These are phyloP conservation scores for Thera obeliscata DNA, from an alignment of 2,888 invertebrate genomes.

Conservation along the genomic window DNA sequence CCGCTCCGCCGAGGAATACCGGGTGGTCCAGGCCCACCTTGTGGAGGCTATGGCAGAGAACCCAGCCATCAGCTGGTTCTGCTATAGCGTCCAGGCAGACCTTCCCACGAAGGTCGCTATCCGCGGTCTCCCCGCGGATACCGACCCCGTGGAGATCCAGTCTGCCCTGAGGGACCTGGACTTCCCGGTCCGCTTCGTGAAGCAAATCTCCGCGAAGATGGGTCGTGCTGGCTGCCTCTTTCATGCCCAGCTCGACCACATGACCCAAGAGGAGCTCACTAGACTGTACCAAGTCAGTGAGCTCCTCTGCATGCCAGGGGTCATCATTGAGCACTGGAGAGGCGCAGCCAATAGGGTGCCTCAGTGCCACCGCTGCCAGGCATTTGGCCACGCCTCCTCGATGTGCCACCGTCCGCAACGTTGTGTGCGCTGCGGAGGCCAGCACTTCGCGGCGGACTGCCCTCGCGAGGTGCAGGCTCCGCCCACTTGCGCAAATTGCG, in stretches of 20 bases:
- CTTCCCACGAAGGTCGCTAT: background rate
- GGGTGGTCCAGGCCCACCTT: slow-evolving; percentile 35
- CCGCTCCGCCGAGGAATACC: slow-evolving; percentile 27
- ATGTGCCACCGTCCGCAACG: background rate
- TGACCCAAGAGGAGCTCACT: background rate
- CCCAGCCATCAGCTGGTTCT: slow-evolving; percentile 33
- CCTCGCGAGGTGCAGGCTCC: background rate
- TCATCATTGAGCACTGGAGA: slow-evolving; percentile 5
- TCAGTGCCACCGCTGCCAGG: background rate
- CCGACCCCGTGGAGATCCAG: background rate
- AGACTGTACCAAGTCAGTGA: background rate
- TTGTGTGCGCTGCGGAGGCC: background rate
- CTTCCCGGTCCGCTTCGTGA: slow-evolving; percentile 3
- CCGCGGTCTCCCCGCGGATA: background rate
- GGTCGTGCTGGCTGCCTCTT: slow-evolving; percentile 10
- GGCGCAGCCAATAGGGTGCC: slow-evolving; percentile 1
- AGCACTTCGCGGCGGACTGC: background rate
- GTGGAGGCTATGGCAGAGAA: slow-evolving; percentile 11
- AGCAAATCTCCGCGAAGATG: background rate
- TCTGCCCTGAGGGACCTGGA: slow-evolving; percentile 11
- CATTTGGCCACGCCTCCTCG: background rate
- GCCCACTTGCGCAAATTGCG: slow-evolving; percentile 36
- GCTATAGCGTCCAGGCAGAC: slow-evolving; percentile 27
- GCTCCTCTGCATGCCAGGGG: slow-evolving; percentile 12
- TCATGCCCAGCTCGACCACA: slow-evolving; percentile 5